Conservation (phyloP, 2,888 invertebrate species). For the Muschampia staudingeri region DNA sequence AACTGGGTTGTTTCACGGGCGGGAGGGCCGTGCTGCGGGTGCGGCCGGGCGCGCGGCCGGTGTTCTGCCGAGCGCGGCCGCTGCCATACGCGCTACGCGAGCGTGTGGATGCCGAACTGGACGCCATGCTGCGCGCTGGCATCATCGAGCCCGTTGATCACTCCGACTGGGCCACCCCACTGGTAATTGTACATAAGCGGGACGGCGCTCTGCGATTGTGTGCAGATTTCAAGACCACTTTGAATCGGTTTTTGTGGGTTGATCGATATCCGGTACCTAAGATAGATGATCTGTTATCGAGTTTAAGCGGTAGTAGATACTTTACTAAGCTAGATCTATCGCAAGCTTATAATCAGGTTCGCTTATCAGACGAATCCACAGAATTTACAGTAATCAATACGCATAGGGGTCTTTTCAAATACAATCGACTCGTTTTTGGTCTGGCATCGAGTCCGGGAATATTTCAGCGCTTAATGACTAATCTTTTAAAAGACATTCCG, state of each 20-base stretch:
- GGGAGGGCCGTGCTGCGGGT: constrained; percentile 11
- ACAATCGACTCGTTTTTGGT: constrained; percentile 11
- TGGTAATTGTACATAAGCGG: constrained; percentile 14
- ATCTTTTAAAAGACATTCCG: too few relatives aligned
- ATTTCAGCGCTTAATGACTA: constrained; percentile 9
- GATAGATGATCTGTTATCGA: not conserved
- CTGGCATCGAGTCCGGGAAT: constrained; percentile 14
- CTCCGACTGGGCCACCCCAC: constrained; percentile 25
- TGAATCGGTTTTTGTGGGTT: constrained; percentile 11
- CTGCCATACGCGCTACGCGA: constrained; percentile 24
- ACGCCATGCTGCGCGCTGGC: not conserved
- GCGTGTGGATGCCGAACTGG: constrained; percentile 25
- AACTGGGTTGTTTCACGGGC: not conserved
- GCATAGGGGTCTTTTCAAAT: constrained; percentile 11
- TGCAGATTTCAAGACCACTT: constrained; percentile 20
- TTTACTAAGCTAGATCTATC: constrained; percentile 32
- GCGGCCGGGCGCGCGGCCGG: constrained; percentile 9
- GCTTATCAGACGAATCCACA: not conserved
- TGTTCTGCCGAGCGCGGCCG: constrained; percentile 23
- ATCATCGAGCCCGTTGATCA: constrained; percentile 7
- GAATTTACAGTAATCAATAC: constrained; percentile 20
- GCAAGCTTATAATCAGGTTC: constrained; percentile 13
- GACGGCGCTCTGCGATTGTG: constrained; percentile 18
- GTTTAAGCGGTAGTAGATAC: constrained; percentile 3
- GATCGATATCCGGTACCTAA: constrained; percentile 22